Evolutionary conservation across 2,797 vertebrate genomes (phyloP).

Genomic region (Lagorchestes hirsutus): DNA sequence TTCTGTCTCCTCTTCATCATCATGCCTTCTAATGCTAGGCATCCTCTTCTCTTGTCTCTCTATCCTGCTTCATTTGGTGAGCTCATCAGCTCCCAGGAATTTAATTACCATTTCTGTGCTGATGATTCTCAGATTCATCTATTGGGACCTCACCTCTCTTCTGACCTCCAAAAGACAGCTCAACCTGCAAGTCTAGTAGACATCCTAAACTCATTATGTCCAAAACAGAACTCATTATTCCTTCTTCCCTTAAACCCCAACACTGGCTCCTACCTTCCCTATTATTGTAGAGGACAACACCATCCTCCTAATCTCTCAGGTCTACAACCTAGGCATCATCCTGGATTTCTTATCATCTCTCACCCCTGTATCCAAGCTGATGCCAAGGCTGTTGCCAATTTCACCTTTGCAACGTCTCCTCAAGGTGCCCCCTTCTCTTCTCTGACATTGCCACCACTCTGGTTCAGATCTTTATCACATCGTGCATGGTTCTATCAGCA

Average conservation of each 20-base stretch:
- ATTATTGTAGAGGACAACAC: background rate
- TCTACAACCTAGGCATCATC: background rate
- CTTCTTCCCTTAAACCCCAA: background rate
- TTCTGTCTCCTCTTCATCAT: background rate
- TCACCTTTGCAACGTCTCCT: background rate
- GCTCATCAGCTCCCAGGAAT: background rate
- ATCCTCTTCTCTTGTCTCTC: background rate
- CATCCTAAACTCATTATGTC: background rate
- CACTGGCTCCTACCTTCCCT: background rate
- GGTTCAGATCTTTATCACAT: background rate
- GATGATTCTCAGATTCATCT: background rate
- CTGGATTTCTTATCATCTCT: background rate
- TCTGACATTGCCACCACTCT: background rate
- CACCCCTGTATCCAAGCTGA: background rate
- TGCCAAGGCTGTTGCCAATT: background rate
- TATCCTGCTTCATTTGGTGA: background rate
- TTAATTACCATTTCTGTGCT: background rate
- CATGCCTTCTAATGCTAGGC: background rate
- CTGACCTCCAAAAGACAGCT: background rate
- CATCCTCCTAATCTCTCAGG: background rate
- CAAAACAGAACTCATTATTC: background rate
- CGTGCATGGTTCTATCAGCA: background rate
- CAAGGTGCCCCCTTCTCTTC: background rate
- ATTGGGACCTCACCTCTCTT: background rate
- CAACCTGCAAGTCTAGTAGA: background rate